A percentile compares a stretch with the other conserved stretches of the same genome.
These are phyloP conservation scores for Hippocampus abdominalis DNA, from an alignment of 2,113 vertebrate genomes.

Conservation along the genomic window DNA sequence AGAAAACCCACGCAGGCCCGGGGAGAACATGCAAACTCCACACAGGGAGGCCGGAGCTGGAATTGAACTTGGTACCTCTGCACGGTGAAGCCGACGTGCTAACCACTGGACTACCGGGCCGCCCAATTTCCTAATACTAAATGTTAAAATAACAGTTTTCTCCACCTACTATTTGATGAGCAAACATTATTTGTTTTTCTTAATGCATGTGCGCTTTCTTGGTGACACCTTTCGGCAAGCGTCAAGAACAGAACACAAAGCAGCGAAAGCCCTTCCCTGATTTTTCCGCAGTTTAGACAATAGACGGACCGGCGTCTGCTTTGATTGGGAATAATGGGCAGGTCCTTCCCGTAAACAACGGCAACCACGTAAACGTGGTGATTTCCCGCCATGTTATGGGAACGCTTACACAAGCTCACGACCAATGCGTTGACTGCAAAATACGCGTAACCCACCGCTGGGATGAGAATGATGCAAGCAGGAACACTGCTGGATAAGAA, in stretches of 20 bases:
- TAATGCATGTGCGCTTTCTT: neutral
- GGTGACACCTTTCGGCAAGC: neutral
- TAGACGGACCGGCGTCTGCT: conserved; percentile 42
- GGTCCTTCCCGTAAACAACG: conserved; percentile 43
- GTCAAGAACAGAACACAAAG: neutral
- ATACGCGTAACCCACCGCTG: conserved; percentile 17
- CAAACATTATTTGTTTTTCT: neutral
- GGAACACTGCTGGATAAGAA: neutral
- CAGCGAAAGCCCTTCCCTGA: conserved; percentile 37
- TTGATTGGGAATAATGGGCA: conserved; percentile 23
- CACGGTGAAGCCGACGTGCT: too few relatives aligned
- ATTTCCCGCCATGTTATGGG: conserved; percentile 33
- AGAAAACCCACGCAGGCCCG: too few relatives aligned
- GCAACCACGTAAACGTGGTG: conserved; percentile 46
- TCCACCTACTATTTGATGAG: neutral
- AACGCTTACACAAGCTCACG: conserved; percentile 30
- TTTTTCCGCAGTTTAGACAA: conserved; percentile 50
- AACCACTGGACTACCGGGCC: too few relatives aligned
- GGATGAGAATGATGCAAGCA: conserved; percentile 26
- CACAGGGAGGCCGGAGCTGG: too few relatives aligned
- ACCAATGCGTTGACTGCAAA: conserved; percentile 1
- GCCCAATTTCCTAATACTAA: neutral
- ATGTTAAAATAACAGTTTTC: neutral
- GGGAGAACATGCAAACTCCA: too few relatives aligned
- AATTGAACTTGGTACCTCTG: too few relatives aligned